These are phyloP conservation scores for Parelbella ahira DNA, from an alignment of 2,888 invertebrate species.

Conservation along the genomic window DNA sequence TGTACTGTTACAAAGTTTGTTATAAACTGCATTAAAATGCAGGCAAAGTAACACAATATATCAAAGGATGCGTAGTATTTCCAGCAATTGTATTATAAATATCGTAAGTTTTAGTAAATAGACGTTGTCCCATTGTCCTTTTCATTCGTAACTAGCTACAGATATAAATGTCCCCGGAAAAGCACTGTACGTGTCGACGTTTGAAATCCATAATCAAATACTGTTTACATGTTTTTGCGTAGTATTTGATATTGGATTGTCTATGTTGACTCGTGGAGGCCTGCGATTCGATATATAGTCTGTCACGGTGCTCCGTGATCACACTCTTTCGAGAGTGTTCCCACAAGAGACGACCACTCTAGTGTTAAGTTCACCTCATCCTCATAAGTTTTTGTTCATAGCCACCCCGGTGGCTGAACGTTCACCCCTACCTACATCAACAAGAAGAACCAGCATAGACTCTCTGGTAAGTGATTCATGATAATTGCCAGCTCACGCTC, in stretches of 20 bases:
- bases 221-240: slow-evolving; percentile 62
- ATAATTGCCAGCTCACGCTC: slow-evolving; percentile 29
- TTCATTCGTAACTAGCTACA: slow-evolving; percentile 11
- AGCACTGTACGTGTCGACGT: slow-evolving; percentile 37
- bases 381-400: slow-evolving; percentile 60
- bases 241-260: slow-evolving; percentile 66
- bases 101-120: slow-evolving; percentile 12
- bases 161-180: slow-evolving; percentile 33
- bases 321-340: slow-evolving; percentile 70
- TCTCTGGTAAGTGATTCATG: slow-evolving; percentile 54
- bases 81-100: slow-evolving; percentile 1
- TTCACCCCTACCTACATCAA: slow-evolving; percentile 32
- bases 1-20: too few relatives aligned
- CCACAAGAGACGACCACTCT: slow-evolving; percentile 43
- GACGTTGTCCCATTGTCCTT: slow-evolving; percentile 12
- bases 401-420: slow-evolving; percentile 72
- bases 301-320: slow-evolving; percentile 37
- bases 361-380: slow-evolving; percentile 62
- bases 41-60: too few relatives aligned
- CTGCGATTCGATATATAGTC: slow-evolving; percentile 56
- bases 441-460: slow-evolving; percentile 49
- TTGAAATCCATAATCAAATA: slow-evolving; percentile 63
- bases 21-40: too few relatives aligned
- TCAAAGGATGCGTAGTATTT: slow-evolving; percentile 1
- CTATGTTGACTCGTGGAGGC: slow-evolving; percentile 54